These are phyloP conservation scores for Mimumesa dahlbomi DNA, from an alignment of 2,888 invertebrate species.

Conservation along the genomic window DNA sequence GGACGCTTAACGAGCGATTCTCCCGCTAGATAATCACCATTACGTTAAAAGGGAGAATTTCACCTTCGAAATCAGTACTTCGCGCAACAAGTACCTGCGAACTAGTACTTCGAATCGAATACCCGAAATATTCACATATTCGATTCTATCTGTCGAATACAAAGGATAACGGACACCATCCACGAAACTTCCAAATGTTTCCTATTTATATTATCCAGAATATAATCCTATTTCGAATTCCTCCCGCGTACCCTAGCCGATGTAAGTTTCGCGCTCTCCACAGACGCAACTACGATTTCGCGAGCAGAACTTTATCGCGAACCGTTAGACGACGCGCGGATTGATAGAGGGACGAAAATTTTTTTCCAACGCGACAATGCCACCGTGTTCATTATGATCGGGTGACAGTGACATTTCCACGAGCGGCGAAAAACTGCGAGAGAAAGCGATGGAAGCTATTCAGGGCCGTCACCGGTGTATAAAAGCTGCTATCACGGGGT, in stretches of 20 bases:
- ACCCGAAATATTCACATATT: background rate
- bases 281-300: too few relatives aligned
- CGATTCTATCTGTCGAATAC: slow-evolving; percentile 17
- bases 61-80: background rate
- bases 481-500: slow-evolving; percentile 53
- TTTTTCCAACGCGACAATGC: background rate
- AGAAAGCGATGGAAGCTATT: slow-evolving; percentile 24
- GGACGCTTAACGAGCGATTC: slow-evolving; percentile 7
- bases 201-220: background rate
- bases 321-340: too few relatives aligned
- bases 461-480: slow-evolving; percentile 59
- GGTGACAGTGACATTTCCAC: slow-evolving; percentile 48
- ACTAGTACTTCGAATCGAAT: slow-evolving; percentile 24
- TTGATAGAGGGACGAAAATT: too few relatives aligned
- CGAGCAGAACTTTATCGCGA: too few relatives aligned
- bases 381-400: background rate
- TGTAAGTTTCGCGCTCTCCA: background rate
- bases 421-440: slow-evolving; percentile 37
- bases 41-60: slow-evolving; percentile 1
- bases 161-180: background rate
- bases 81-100: slow-evolving; percentile 47
- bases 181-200: background rate
- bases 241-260: background rate
- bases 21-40: slow-evolving; percentile 10
- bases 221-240: slow-evolving; percentile 7